Percentiles rank a stretch among this genome's conserved stretches.
Conservation (phyloP, 2,113 vertebrate species). For the Pseudopodoces humilis region DNA sequence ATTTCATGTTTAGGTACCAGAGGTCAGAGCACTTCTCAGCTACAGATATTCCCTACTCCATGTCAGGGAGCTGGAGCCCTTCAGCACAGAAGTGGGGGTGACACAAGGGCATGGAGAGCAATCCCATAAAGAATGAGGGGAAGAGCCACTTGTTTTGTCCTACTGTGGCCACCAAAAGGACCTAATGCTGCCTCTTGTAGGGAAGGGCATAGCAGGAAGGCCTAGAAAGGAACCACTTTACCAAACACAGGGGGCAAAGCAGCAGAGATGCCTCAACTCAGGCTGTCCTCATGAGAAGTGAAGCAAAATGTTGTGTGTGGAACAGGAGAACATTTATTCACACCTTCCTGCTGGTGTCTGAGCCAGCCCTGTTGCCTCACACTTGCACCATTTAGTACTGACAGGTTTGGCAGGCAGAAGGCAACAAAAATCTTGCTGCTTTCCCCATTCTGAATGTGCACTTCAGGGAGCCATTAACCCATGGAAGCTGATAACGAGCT, state of each 20-base stretch:
- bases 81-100: neutral
- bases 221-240: neutral
- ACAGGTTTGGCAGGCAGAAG: neutral
- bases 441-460: neutral
- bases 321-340: neutral
- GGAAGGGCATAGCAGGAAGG: neutral
- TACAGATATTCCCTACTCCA: neutral
- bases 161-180: neutral
- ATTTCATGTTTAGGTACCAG: neutral
- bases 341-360: neutral
- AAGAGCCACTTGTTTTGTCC: neutral
- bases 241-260: neutral
- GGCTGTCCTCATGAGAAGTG: neutral
- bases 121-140: neutral
- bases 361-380: neutral
- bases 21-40: neutral
- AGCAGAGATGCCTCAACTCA: neutral
- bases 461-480: neutral
- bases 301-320: neutral
- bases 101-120: neutral
- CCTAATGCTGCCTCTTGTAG: neutral
- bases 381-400: neutral
- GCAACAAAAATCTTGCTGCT: neutral
- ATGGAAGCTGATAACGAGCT: neutral
- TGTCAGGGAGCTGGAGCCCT: neutral